Evolutionary conservation across 2,113 vertebrate genomes (phyloP).

Genomic region (Triplophysa dalaica): DNA sequence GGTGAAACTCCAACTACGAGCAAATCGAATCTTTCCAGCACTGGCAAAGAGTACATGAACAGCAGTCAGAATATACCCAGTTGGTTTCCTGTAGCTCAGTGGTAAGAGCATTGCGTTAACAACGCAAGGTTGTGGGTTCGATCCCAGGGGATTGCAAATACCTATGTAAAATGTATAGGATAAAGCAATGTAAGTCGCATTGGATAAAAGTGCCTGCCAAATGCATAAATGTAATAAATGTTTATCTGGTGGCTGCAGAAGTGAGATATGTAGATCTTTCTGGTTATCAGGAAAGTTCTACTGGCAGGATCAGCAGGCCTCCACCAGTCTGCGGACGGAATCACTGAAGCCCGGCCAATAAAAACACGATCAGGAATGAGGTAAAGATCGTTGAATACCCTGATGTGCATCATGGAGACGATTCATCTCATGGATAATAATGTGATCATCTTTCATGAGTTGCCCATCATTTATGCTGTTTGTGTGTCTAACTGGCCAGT

Average conservation of each 20-base stretch:
- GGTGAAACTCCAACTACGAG: conserved; percentile 30
- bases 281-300: neutral
- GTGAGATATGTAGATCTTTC: conserved; percentile 10
- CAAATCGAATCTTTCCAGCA: conserved; percentile 33
- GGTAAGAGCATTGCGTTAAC: no score
- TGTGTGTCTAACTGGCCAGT: neutral
- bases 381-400: neutral
- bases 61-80: conserved; percentile 25
- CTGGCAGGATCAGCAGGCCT: neutral
- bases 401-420: neutral
- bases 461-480: neutral
- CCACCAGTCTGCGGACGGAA: neutral
- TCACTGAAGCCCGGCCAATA: neutral
- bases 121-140: no score
- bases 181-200: no score
- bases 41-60: conserved; percentile 40
- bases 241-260: no score
- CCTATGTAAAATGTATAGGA: no score
- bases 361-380: neutral
- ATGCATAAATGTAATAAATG: no score
- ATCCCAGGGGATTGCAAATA: no score
- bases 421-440: neutral
- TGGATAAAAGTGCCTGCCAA: no score
- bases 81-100: no score
- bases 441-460: conserved; percentile 1